Percentiles rank a stretch among this genome's conserved stretches.
Evolutionary conservation across 2,888 invertebrate genomes (phyloP).

Genomic region (Coelinius sp.): DNA sequence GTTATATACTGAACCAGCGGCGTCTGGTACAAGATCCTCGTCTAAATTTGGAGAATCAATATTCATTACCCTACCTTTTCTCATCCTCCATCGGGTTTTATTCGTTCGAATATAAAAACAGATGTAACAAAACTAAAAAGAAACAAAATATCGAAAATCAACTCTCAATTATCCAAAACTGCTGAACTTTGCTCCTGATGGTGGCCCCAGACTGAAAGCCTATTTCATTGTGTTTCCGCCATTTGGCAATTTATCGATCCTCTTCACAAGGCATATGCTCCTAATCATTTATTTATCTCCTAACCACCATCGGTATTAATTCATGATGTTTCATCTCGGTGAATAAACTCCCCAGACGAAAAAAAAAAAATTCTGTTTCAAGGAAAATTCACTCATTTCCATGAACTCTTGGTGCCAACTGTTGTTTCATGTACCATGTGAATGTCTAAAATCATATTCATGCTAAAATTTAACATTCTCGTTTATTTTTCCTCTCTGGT

Average conservation of each 20-base stretch:
- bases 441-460: neutral
- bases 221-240: conserved; percentile 5
- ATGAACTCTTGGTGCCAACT: too few species aligned
- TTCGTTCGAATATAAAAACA: neutral
- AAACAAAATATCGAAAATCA: conserved; percentile 33
- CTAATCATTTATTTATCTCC: conserved; percentile 22
- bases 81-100: conserved; percentile 14
- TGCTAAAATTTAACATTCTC: neutral
- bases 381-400: too few species aligned
- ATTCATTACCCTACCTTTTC: conserved; percentile 36
- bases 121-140: neutral
- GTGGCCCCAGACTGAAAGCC: conserved; percentile 10
- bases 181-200: neutral
- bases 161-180: neutral
- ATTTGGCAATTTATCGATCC: conserved; percentile 31
- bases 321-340: conserved; percentile 13
- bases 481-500: neutral
- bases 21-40: conserved; percentile 12
- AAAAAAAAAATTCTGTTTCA: too few species aligned
- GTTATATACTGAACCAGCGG: neutral
- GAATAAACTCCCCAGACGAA: too few species aligned
- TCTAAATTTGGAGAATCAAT: conserved; percentile 49
- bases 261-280: conserved; percentile 7
- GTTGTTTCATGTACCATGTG: neutral
- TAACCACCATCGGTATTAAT: neutral